Base-by-base conservation (phyloP, 1,140 invertebrate genomes). In the Elymnias hypermnestra region DNA sequence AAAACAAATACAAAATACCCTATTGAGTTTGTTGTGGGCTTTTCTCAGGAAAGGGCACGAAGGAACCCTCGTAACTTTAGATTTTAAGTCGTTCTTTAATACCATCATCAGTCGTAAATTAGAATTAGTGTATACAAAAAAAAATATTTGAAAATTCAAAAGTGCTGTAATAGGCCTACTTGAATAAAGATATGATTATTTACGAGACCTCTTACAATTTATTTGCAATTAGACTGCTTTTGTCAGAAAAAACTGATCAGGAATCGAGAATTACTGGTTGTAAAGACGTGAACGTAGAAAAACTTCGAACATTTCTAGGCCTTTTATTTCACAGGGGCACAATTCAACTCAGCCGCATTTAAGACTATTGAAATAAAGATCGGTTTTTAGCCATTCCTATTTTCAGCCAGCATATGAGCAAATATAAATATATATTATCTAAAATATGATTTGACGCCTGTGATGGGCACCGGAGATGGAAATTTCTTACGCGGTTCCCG, bases 341-440 rank as follows among this genome's bases (percentile, higher is more conserved):
- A 17, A 66, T 78, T 22, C 42, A 26, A 5, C 29, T 75, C 2
- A 52, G 18, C 29, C 57, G 63, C 10, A 17, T 72, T 10, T 23
- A 49, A 28, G 72, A 73, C 57, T 74, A 74, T 48, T 77, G 66
- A 61, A 72, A 67, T 46, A 68, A 10, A 0, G 43, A 66, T 39
- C 23, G 40, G 22, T 15, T 74, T 8, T 70, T 75, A 53, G 36
- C 45, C 10, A 33, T 69, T 5, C 53, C 43, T 6, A 48, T 46
- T 33, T 57, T 52, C 14, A 17, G 29, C 8, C 31, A 59, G 42
- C 37, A 55, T 18, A 74, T 75, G 74, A 49, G 25, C 9, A 37
- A 62, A 10, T 61, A 76, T 48, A 41, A 60, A 36, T 79, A 68
- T 53, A 10, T 71, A 6, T 13, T 64, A n/a, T n/a, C n/a, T n/a